Percentiles rank a stretch among this genome's conserved stretches.
Evolutionary conservation across 2,888 invertebrate genomes (phyloP).

Genomic region (Lingula anatina): DNA sequence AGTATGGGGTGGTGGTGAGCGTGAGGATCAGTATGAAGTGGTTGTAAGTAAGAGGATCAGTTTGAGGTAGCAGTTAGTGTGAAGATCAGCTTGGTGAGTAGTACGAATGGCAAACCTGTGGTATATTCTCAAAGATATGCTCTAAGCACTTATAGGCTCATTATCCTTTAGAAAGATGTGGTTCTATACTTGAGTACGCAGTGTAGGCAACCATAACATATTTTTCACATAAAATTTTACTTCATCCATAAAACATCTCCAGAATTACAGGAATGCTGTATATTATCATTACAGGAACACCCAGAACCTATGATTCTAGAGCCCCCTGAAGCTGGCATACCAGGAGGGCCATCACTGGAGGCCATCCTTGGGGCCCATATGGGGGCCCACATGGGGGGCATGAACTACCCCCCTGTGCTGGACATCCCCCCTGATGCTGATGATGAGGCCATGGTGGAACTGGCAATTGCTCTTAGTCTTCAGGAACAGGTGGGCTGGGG

Average conservation of each 20-base stretch:
- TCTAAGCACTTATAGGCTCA: not conserved
- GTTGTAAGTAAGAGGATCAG: conserved; percentile 33
- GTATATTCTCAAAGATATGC: too few relatives aligned
- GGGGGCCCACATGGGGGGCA: too few relatives aligned
- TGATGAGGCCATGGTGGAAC: conserved; percentile 93
- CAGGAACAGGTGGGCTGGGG: conserved; percentile 59
- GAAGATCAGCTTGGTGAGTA: too few relatives aligned
- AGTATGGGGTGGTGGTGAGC: too few relatives aligned
- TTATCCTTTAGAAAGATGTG: not conserved
- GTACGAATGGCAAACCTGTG: too few relatives aligned
- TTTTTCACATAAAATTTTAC: too few relatives aligned
- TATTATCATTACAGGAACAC: conserved; percentile 19
- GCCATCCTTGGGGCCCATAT: conserved; percentile 49
- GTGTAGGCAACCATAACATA: too few relatives aligned
- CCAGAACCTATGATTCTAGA: conserved; percentile 37
- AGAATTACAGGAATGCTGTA: too few relatives aligned
- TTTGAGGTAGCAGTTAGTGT: conserved; percentile 3
- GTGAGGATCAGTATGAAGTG: conserved; percentile 36
- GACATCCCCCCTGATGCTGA: conserved; percentile 93
- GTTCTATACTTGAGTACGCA: not conserved
- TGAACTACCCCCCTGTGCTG: conserved; percentile 69
- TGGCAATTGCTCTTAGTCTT: conserved; percentile 89
- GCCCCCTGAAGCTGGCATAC: conserved; percentile 19
- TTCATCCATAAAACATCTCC: too few relatives aligned
- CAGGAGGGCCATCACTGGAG: conserved; percentile 45